Base-by-base conservation (phyloP, 2,113 vertebrate species). In the Panthera leo region DNA sequence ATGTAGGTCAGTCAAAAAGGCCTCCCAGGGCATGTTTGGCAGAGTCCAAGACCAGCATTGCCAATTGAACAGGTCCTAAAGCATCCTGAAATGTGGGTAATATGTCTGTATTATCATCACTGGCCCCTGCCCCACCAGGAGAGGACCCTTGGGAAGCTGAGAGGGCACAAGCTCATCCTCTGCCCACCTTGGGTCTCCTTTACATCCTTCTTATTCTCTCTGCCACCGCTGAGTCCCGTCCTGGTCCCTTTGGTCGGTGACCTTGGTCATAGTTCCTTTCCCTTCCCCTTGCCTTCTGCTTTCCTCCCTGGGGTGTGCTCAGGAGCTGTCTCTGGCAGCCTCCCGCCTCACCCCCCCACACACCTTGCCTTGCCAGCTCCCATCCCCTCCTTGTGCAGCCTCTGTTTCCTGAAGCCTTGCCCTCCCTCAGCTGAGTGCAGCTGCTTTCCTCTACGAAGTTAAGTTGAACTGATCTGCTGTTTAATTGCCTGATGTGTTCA, bases 401-500 rank as follows among this genome's bases (percentile, higher is more conserved):
- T 48, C 15, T 79, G 67, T 92, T 94, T 79, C 91, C 88, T 65
- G 89, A 34, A 97, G 75, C 73, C 90, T 97, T 89, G 96, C 88
- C 91, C 58, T 98, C 96, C 82, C 89, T 82, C 82, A 86, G 85
- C 95, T 87, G 34, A 70, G 98, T 97, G 96, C 31, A 85, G 96
- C 95, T 98, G 94, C 96, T 98, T 98, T 98, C 98, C 97, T 97
- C 92, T 73, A 91, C 97, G 98, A 97, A 98, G 97, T 96, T 97
- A 98, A 98, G 97, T 97, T 68, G 85, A 98, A 98, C 97, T 98
- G 97, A 98, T 98, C 97, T 98, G 96, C 97, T 96, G 97, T 98
- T 98, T 99, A 98, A 98, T 98, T 98, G 96, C 97, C 97, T 97
- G 93, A 97, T 97, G 95, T 98, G 97, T 97, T 98, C 97, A 98